Evolutionary conservation across 2,888 invertebrate genomes (phyloP).

Genomic region (Nipponacmea schrenckii): DNA sequence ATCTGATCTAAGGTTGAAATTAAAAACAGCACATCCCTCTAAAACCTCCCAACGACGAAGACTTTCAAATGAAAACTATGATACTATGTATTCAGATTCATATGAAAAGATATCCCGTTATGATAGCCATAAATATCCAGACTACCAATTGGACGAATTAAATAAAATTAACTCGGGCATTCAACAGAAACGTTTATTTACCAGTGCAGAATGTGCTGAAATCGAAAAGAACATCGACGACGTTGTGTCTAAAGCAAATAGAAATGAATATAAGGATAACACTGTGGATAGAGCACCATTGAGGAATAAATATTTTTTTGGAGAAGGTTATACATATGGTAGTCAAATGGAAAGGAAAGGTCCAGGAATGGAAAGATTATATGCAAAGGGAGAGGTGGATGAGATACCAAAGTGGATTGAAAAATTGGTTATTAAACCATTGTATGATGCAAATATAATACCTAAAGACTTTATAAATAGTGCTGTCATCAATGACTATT

Average conservation of each 20-base stretch:
- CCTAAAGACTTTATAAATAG: slow-evolving; percentile 71
- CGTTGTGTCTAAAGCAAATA: slow-evolving; percentile 63
- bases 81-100: slow-evolving; percentile 24
- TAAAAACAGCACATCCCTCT: slow-evolving; percentile 11
- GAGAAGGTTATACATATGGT: slow-evolving; percentile 73
- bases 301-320: slow-evolving; percentile 72
- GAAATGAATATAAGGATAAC: slow-evolving; percentile 68
- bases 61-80: slow-evolving; percentile 17
- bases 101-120: slow-evolving; percentile 38
- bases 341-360: slow-evolving; percentile 68
- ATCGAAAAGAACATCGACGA: slow-evolving; percentile 71
- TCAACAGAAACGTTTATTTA: slow-evolving; percentile 67
- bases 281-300: slow-evolving; percentile 71
- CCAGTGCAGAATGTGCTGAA: slow-evolving; percentile 65
- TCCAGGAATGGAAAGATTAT: slow-evolving; percentile 69
- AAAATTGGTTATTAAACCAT: slow-evolving; percentile 69
- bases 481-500: slow-evolving; percentile 72
- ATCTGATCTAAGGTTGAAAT: slow-evolving; percentile 23
- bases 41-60: slow-evolving; percentile 2
- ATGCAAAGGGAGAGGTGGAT: slow-evolving; percentile 71
- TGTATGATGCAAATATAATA: slow-evolving; percentile 70
- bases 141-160: slow-evolving; percentile 45
- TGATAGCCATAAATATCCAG: slow-evolving; percentile 41
- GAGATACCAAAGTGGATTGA: slow-evolving; percentile 71
- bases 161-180: slow-evolving; percentile 63